These are phyloP conservation scores for Conus betulinus DNA, from an alignment of 1,140 invertebrate species.

Conservation along the genomic window DNA sequence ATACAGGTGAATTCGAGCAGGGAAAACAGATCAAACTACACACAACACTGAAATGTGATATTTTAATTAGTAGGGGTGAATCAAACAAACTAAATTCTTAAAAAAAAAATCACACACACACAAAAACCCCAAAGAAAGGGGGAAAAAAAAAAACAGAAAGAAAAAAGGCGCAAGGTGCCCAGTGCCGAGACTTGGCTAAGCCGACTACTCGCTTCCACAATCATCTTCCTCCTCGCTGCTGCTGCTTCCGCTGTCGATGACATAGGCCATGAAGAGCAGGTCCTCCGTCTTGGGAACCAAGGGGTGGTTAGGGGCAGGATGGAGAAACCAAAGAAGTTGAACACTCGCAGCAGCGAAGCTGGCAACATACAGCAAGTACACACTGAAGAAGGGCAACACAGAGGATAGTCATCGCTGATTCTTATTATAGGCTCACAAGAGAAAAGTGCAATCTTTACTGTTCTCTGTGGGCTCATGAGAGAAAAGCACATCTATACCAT, in stretches of 20 bases:
- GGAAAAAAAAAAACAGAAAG: neutral
- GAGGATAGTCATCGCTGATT: too few relatives aligned
- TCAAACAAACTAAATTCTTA: neutral
- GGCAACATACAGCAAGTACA: slow-evolving; percentile 63
- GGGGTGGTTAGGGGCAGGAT: slow-evolving; percentile 88
- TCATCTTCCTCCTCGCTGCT: slow-evolving; percentile 43
- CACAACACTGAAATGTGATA: neutral
- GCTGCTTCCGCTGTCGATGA: slow-evolving; percentile 58
- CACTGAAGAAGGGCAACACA: too few relatives aligned
- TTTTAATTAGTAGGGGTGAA: neutral
- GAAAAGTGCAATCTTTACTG: too few relatives aligned
- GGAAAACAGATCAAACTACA: neutral
- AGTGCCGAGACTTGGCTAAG: slow-evolving; percentile 26
- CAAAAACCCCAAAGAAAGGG: neutral
- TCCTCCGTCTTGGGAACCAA: slow-evolving; percentile 77
- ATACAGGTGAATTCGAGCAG: too few relatives aligned
- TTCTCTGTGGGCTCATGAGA: too few relatives aligned
- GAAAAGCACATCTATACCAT: too few relatives aligned
- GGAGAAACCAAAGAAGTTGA: slow-evolving; percentile 97
- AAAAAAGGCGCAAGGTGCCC: slow-evolving; percentile 29
- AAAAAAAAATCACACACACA: slow-evolving; percentile 4
- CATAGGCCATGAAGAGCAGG: slow-evolving; percentile 72
- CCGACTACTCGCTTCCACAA: slow-evolving; percentile 39
- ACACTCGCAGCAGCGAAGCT: slow-evolving; percentile 91
- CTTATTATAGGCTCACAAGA: too few relatives aligned